These are phyloP conservation scores for Oreochromis grahami DNA, from an alignment of 2,797 vertebrate species.

Conservation along the genomic window DNA sequence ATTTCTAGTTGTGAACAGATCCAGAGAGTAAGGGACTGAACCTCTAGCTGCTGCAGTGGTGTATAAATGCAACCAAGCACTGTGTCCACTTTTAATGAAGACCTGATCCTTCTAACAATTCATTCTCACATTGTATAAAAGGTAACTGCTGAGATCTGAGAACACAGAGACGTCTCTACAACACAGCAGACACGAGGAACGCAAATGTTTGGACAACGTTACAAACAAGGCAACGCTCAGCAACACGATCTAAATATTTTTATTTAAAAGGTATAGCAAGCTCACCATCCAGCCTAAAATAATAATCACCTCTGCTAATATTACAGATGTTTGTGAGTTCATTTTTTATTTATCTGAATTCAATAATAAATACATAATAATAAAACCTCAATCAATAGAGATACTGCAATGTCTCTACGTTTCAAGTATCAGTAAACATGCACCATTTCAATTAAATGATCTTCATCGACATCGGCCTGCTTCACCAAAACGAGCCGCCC, in stretches of 20 bases:
- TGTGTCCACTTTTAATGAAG: not conserved
- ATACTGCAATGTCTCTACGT: too few species aligned
- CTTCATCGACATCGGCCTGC: not conserved
- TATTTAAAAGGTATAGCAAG: not conserved
- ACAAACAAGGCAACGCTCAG: not conserved
- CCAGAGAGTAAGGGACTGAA: not conserved
- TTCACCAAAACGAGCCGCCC: not conserved
- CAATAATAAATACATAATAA: not conserved
- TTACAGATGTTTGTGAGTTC: not conserved
- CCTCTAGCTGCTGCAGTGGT: not conserved
- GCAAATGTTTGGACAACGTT: not conserved
- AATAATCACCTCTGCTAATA: not conserved
- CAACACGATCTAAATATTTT: not conserved
- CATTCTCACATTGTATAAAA: not conserved
- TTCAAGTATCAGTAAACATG: not conserved
- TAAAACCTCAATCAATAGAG: not conserved
- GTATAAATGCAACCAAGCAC: not conserved
- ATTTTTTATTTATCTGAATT: not conserved
- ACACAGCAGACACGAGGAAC: not conserved
- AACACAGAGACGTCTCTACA: not conserved
- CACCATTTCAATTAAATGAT: not conserved
- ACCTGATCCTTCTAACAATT: not conserved
- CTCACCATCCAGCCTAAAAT: not conserved
- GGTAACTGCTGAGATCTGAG: not conserved
- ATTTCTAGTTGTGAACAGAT: not conserved